These are phyloP conservation scores for Brachionus calyciflorus DNA, from an alignment of 1,140 invertebrate genomes.

Conservation along the genomic window DNA sequence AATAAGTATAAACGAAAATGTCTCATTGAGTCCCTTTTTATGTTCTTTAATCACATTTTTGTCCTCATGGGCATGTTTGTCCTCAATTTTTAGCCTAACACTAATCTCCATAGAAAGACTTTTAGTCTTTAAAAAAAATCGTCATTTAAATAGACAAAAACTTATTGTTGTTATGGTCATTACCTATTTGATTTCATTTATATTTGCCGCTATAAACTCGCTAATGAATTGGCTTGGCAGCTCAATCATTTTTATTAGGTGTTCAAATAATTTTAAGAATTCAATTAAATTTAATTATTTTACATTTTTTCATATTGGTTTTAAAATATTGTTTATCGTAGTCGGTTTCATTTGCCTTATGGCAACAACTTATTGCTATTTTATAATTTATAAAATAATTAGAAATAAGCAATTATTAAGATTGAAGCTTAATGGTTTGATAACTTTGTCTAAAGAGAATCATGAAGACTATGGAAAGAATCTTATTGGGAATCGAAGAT, in stretches of 20 bases:
- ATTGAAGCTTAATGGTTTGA: slow-evolving; percentile 15
- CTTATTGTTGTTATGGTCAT: not conserved
- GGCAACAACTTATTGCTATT: slow-evolving; percentile 27
- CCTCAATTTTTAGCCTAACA: slow-evolving; percentile 40
- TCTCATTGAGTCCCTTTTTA: not conserved
- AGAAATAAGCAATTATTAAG: slow-evolving; percentile 18
- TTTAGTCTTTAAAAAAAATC: slow-evolving; percentile 33
- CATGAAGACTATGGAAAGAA: not conserved
- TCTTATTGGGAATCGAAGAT: not conserved
- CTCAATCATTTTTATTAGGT: slow-evolving; percentile 4
- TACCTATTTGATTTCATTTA: not conserved
- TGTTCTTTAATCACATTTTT: slow-evolving; percentile 4
- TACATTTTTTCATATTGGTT: not conserved
- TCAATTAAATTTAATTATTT: not conserved
- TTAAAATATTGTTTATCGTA: slow-evolving; percentile 9
- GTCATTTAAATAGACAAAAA: slow-evolving; percentile 9
- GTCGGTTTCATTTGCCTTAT: slow-evolving; percentile 10
- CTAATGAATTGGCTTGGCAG: slow-evolving; percentile 9
- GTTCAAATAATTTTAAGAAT: slow-evolving; percentile 19
- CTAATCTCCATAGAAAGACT: slow-evolving; percentile 16
- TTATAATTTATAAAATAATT: slow-evolving; percentile 41
- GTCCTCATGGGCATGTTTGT: slow-evolving; percentile 43
- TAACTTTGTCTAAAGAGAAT: slow-evolving; percentile 26
- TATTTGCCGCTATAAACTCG: not conserved
- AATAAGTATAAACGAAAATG: not conserved